Conservation (phyloP, 2,797 vertebrate species). For the Falco cherrug region DNA sequence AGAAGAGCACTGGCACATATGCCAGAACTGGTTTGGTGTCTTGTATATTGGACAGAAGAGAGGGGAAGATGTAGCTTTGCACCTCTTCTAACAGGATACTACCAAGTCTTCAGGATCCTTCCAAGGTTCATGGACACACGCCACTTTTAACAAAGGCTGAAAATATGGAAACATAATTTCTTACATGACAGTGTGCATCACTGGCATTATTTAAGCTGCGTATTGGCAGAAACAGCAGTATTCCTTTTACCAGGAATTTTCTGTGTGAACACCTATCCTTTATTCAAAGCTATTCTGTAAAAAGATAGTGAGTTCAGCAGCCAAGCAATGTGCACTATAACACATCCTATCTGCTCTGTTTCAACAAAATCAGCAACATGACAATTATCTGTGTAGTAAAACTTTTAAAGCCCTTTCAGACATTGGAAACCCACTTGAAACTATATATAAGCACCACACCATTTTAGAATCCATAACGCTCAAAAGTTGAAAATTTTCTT, state of each 20-base stretch:
- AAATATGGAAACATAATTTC: background rate
- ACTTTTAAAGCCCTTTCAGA: background rate
- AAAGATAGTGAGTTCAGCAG: background rate
- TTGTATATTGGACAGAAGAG: background rate
- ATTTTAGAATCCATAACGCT: background rate
- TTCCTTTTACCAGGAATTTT: background rate
- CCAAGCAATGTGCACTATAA: background rate
- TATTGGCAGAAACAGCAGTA: background rate
- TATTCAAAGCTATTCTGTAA: background rate
- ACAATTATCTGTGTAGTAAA: background rate
- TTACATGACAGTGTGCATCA: background rate
- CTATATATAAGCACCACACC: background rate
- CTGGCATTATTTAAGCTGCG: background rate
- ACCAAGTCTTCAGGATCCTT: background rate
- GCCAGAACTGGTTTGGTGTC: background rate
- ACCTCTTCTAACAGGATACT: background rate
- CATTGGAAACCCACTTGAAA: background rate
- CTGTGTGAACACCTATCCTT: background rate
- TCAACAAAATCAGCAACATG: slow-evolving; percentile 89
- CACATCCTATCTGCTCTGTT: slow-evolving; percentile 81
- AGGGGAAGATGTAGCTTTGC: background rate
- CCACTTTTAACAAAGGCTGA: background rate
- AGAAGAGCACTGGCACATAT: background rate
- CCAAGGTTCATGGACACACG: background rate
- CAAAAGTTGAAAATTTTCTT: background rate